Evolutionary conservation across 2,113 vertebrate species (phyloP).

Genomic region (Carassius auratus): DNA sequence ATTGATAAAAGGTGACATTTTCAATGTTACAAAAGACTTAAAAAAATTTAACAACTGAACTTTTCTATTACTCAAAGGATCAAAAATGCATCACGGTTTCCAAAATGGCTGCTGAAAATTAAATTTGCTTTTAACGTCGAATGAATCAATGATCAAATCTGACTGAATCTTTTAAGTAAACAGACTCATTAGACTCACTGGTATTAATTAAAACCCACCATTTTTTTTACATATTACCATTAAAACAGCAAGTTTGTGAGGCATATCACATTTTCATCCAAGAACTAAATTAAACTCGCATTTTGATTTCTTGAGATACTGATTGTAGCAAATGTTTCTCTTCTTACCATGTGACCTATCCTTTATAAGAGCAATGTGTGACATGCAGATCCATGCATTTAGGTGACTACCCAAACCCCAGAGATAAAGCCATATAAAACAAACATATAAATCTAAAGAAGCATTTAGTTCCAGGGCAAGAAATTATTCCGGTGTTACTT

Average conservation of each 20-base stretch:
- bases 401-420: constrained; percentile 9
- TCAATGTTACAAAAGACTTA: no score
- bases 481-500: background rate
- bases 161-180: background rate
- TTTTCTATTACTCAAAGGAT: no score
- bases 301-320: background rate
- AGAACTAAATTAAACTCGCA: background rate
- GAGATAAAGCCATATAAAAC: background rate
- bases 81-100: no score
- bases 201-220: background rate
- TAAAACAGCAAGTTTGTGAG: background rate
- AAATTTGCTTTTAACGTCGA: background rate
- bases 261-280: background rate
- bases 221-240: background rate
- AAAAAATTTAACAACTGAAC: no score
- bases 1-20: no score
- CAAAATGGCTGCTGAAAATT: background rate
- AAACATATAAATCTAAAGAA: constrained; percentile 19
- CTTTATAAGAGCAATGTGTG: constrained; percentile 2
- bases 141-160: background rate
- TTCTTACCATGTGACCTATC: background rate
- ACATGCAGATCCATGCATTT: background rate
- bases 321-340: background rate
- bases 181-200: background rate
- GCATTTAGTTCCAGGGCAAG: background rate